These are phyloP conservation scores for Hypomecis atomaria DNA, from an alignment of 2,888 invertebrate genomes.

Conservation along the genomic window DNA sequence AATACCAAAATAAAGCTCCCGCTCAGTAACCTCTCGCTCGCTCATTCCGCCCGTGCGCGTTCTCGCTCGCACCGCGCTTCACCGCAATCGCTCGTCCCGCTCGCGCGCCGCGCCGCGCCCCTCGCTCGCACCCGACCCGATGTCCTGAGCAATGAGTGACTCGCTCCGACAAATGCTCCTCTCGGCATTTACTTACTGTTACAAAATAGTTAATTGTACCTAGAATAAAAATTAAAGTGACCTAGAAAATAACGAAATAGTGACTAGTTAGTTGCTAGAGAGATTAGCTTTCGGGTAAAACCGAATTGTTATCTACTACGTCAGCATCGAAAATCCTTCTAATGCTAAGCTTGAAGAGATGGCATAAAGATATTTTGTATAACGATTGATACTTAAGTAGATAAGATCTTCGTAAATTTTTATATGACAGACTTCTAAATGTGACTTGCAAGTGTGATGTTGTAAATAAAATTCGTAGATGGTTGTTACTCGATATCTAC, in stretches of 20 bases:
- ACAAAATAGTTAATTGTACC: constrained; percentile 60
- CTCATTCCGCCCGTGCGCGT: constrained; percentile 54
- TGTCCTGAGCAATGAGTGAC: constrained; percentile 43
- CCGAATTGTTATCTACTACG: constrained; percentile 51
- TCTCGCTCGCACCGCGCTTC: constrained; percentile 36
- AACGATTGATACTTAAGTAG: constrained; percentile 75
- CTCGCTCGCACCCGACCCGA: constrained; percentile 45
- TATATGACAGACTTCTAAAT: constrained; percentile 79
- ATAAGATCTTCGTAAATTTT: constrained; percentile 76
- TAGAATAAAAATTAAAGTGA: constrained; percentile 65
- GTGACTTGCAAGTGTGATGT: constrained; percentile 83
- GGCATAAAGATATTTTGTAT: constrained; percentile 81
- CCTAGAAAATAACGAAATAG: constrained; percentile 67
- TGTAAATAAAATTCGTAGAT: constrained; percentile 69
- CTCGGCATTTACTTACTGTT: constrained; percentile 77
- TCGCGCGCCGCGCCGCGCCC: constrained; percentile 32
- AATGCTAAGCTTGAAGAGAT: constrained; percentile 73
- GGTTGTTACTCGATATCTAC: constrained; percentile 48
- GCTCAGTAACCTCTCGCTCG: constrained; percentile 66
- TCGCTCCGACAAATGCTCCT: constrained; percentile 63
- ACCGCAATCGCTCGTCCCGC: constrained; percentile 39
- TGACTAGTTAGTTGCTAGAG: constrained; percentile 73
- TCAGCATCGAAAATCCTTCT: constrained; percentile 62
- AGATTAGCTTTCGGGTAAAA: constrained; percentile 62
- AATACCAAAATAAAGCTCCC: constrained; percentile 72